Conservation (phyloP, 2,888 invertebrate species). For the Conomelus anceps region DNA sequence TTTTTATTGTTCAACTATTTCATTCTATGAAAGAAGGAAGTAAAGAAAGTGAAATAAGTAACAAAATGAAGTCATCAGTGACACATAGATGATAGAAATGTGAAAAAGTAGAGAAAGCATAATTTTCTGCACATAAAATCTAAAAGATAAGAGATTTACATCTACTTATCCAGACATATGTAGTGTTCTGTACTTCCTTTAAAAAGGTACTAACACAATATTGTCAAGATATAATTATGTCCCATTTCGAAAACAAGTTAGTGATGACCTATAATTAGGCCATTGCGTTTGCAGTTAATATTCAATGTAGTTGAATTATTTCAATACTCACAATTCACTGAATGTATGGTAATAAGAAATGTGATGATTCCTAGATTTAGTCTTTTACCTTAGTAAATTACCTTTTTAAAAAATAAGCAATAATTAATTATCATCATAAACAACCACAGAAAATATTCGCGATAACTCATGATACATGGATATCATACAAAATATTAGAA, state of each 20-base stretch:
- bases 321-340: too few relatives aligned
- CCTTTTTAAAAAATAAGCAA: neutral
- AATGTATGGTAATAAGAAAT: neutral
- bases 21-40: neutral
- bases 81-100: neutral
- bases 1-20: neutral
- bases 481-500: neutral
- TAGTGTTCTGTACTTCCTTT: neutral
- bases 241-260: too few relatives aligned
- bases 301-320: too few relatives aligned
- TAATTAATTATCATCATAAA: neutral
- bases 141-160: neutral
- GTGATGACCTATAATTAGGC: too few relatives aligned
- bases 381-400: neutral
- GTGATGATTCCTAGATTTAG: neutral
- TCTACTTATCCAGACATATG: neutral
- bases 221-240: too few relatives aligned
- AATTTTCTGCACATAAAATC: neutral
- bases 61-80: neutral
- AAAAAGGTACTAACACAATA: too few relatives aligned
- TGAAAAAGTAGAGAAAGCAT: neutral
- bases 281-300: too few relatives aligned
- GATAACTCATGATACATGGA: neutral
- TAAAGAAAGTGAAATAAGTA: neutral
- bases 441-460: neutral